These are phyloP conservation scores for Pogoniulus pusillus DNA, from an alignment of 2,797 vertebrate genomes.

Conservation along the genomic window DNA sequence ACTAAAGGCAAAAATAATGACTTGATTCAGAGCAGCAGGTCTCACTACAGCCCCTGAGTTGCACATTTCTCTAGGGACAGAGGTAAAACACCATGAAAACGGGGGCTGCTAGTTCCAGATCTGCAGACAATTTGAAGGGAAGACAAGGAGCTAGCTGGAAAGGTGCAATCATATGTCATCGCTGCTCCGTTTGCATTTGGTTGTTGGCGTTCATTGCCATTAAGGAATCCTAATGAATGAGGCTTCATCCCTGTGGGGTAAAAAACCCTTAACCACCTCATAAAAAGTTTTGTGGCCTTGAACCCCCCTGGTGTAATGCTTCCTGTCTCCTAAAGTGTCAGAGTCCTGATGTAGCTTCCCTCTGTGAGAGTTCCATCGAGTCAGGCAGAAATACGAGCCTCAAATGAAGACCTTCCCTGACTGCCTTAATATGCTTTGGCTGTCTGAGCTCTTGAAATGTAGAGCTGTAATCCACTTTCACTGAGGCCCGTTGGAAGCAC, in stretches of 20 bases:
- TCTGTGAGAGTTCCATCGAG: not conserved
- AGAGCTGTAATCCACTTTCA: slow-evolving; percentile 3
- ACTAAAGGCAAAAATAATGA: slow-evolving; percentile 47
- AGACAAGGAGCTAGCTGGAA: not conserved
- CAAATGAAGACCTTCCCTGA: slow-evolving; percentile 12
- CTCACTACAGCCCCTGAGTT: not conserved
- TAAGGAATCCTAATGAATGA: not conserved
- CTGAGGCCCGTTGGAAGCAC: not conserved
- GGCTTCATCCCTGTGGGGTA: not conserved
- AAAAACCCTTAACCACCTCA: not conserved
- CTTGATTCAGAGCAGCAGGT: slow-evolving; percentile 8
- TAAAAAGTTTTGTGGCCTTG: not conserved
- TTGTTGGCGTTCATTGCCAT: no score
- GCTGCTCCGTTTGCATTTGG: not conserved
- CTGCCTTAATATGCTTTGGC: not conserved
- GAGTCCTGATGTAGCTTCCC: not conserved
- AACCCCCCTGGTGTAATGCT: not conserved
- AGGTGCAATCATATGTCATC: not conserved
- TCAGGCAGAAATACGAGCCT: slow-evolving; percentile 21
- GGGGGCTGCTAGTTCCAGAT: not conserved
- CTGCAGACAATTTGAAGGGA: not conserved
- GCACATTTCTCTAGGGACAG: not conserved
- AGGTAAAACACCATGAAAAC: not conserved
- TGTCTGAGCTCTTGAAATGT: slow-evolving; percentile 8
- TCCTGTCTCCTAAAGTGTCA: not conserved